Evolutionary conservation across 2,113 vertebrate species (phyloP).

Genomic region (Ondatra zibethicus): DNA sequence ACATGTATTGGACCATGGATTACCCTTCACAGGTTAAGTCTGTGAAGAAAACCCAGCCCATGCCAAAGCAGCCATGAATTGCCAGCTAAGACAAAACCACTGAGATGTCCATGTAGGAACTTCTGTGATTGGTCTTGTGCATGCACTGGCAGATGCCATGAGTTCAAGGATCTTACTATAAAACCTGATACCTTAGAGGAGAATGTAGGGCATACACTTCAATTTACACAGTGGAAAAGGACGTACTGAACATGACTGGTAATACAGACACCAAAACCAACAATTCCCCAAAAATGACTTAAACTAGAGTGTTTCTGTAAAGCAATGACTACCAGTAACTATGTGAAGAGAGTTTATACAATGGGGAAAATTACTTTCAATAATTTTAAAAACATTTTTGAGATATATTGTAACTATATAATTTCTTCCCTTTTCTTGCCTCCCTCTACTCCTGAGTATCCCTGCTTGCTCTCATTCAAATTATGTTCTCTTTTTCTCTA

Average conservation of each 20-base stretch:
- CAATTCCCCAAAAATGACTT: neutral
- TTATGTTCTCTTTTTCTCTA: neutral
- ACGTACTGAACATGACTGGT: neutral
- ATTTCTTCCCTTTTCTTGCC: neutral
- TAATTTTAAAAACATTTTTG: neutral
- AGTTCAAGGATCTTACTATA: neutral
- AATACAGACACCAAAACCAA: neutral
- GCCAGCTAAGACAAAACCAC: neutral
- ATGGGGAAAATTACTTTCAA: neutral
- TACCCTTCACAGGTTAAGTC: neutral
- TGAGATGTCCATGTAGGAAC: neutral
- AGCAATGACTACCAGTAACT: too few relatives aligned
- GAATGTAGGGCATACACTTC: neutral
- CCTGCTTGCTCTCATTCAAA: neutral
- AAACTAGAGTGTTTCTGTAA: neutral
- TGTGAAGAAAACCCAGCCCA: neutral
- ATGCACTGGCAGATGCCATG: neutral
- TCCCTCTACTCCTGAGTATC: neutral
- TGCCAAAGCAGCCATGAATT: neutral
- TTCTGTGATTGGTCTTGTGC: neutral
- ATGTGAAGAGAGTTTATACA: neutral
- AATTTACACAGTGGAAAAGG: neutral
- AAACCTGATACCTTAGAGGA: neutral
- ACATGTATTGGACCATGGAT: neutral
- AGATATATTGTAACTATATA: neutral